Evolutionary conservation across 2,113 vertebrate genomes (phyloP), one percentile per base, ranked within the genome.

Genomic region (Chunga burmeisteri): DNA sequence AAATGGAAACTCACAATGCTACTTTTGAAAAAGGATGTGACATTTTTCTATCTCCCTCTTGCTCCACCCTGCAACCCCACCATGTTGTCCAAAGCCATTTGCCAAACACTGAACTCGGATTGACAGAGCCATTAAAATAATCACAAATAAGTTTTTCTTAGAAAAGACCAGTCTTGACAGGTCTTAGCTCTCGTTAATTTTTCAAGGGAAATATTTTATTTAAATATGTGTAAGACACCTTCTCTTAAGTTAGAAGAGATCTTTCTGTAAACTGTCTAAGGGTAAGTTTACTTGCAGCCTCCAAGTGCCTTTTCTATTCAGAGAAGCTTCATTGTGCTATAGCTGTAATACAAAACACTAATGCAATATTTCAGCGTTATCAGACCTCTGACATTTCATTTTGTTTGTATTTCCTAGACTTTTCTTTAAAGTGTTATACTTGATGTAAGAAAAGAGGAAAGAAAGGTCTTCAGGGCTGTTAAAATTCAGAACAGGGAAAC

Each of bases 401-500:
- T 75, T 81, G n/a, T 1, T 85, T 90, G 92, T 90, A n/a, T 75
- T 92, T 83, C 27, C 27, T 83, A 80, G 55, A 34, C 0, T 6
- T 93, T 83, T 40, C 66, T 36, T 91, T 40, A 38, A 82, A 86
- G 42, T 74, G 47, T 70, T 88, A 14, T 65, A 83, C 72, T 80
- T 86, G 53, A 88, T 66, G 11, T 79, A 62, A 83, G 46, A 53
- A 79, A 68, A 59, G 36, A 79, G 32, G 70, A 86, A 79, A 91
- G 27, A 50, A 90, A 86, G 27, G 59, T 88, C 79, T 92, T 88
- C 30, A 14, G 29, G 46, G n/a, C 16, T 74, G n/a, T 44, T 90
- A 84, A 93, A 86, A 90, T 88, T 95, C 82, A 78, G 81, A 80
- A 70, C 42, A 81, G 36, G n/a, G n/a, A 73, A 93, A 81, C 55